Base-by-base conservation (phyloP, 2,888 invertebrate species). In the Dasypogon diadema region DNA sequence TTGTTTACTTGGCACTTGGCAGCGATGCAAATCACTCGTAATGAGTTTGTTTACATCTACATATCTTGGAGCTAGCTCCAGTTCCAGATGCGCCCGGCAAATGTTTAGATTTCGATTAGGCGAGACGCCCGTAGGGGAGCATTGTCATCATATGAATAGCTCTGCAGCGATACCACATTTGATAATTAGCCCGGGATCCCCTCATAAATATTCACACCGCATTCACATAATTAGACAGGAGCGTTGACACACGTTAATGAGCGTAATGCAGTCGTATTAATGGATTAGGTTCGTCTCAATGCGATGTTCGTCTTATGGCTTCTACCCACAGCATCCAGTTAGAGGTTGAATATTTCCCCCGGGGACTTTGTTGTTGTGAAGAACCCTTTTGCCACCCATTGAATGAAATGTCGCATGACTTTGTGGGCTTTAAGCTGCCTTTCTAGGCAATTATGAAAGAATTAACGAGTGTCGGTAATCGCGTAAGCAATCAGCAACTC, bases 241-340 rank as follows among this genome's bases (percentile, higher is more conserved):
- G 37, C 60, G 21, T 60, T 60, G 60, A 60, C 60, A 60, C 18
- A 8, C 12, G 21, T 37, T 60, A 60, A 42, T 60, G 21, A 60
- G 37, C 26, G 34, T 37, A 60, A 60, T 60, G 60, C 37, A 60
- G 26, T 60, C 37, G 37, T 3, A 37, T 60, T 60, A 60, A 60
- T 37, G 37, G 60, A 60, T 60, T 60, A 60, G 5, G 60, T 6
- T 37, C 37, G 18, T 60, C 16, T 60, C 42, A 12, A 12, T 42
- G 42, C 12, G n/a, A 42, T 12, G n/a, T 42, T 42, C 42, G n/a
- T 42, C 42, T 42, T 12, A 12, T 12, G 42, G 42, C 42, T 42
- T 42, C 42, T 42, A 30, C 30, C 30, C 8, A 30, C 3, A 30
- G 30, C 30, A n/a, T n/a, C n/a, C n/a, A n/a, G n/a, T n/a, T n/a